Conservation (phyloP, 2,797 vertebrate genomes). For the Gymnothorax javanicus region DNA sequence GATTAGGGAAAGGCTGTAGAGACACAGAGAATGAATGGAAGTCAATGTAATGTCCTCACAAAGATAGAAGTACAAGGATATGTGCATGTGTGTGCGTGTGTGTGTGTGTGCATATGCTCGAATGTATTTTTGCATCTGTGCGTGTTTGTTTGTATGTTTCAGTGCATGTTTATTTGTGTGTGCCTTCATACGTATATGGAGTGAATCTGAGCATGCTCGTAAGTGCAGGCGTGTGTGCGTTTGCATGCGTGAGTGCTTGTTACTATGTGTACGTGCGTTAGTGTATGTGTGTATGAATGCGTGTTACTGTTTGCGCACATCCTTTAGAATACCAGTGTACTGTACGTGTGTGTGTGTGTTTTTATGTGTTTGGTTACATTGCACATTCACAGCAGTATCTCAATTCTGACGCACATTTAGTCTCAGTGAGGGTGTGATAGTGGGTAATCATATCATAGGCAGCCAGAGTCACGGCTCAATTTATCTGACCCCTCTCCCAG, state of each 20-base stretch:
- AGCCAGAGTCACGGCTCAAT: neutral
- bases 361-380: neutral
- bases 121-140: neutral
- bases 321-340: no score
- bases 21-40: no score
- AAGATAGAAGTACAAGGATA: no score
- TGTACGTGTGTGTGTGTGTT: neutral
- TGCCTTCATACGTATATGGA: neutral
- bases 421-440: neutral
- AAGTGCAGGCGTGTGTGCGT: neutral
- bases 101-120: neutral
- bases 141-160: neutral
- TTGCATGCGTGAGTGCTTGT: neutral
- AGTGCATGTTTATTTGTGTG: neutral
- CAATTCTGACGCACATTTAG: conserved; percentile 43
- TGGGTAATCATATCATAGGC: neutral
- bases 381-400: conserved; percentile 43
- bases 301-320: no score
- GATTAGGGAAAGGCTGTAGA: no score
- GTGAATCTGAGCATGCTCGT: neutral
- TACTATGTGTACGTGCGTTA: neutral
- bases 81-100: neutral
- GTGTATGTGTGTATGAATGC: neutral
- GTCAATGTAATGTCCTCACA: no score
- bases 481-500: conserved; percentile 9